Evolutionary conservation across 64 coral and sea anemone species (phyloP), one percentile per base, ranked within the genome.

Genomic region (Actinia tenebrosa): DNA sequence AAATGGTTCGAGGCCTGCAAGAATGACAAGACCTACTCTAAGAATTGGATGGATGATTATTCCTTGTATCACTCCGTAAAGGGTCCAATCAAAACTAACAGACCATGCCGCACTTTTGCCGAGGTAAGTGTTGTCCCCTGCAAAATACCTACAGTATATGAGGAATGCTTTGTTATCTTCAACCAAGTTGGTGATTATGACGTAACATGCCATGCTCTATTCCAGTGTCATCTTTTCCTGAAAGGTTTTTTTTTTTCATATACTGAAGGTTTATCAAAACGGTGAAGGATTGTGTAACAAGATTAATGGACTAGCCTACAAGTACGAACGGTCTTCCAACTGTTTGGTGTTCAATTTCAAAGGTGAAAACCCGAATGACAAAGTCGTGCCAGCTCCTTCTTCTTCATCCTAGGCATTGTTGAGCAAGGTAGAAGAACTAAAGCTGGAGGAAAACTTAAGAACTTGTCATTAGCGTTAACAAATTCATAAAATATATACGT

Each of bases 321-420:
- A 87, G 25, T 98, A 98, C 52, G 92, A 98, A 84, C 91, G 15
- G 44, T 91, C 64, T 26, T 9, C 44, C 45, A 94, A 94, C 56
- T 98, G 95, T 7, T 90, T 98, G 92, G 85, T 93, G 53, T 89
- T 98, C 69, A 64, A 83, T 60, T 98, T 92, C 45, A 86, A 79
- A 61, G 37, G 55, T 0, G 6, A 27, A 20, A 98, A 98, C 59
- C 95, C 95, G 17, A 98, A 98, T 46, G 86, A 88, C 75, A 64
- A 80, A 15, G 95, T 98, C 18, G 71, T 75, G 10, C 56, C 56
- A 58, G 47, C 0, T 11, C 7, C 47, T 50, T 50, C 47, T 8
- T 50, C 47, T 4, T 50, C 47, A 50, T 50, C 47, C 0, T 50
- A 50, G 47, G 47, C 47, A 5, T 50, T 3, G 3, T 50, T 4